Conservation (phyloP, 2,797 vertebrate genomes). For the Lepilemur ruficaudatus region DNA sequence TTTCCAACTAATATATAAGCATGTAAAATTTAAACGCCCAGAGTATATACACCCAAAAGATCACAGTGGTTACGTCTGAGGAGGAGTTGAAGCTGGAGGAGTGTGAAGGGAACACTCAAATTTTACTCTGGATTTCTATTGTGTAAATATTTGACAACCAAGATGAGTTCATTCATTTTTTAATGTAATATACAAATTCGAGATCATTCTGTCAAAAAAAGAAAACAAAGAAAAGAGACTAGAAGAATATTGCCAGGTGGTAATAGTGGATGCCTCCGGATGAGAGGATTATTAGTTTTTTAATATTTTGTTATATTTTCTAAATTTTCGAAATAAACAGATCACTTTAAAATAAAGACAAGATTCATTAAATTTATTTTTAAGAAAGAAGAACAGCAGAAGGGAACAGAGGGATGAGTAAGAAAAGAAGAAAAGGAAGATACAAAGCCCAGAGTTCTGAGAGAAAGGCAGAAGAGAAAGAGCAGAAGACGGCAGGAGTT, state of each 20-base stretch:
- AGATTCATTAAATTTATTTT: background rate
- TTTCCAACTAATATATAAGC: background rate
- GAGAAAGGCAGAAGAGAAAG: background rate
- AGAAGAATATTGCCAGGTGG: background rate
- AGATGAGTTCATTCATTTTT: background rate
- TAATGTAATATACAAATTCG: background rate
- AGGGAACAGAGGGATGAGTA: background rate
- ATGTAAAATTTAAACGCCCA: background rate
- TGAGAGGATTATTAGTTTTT: background rate
- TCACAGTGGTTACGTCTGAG: background rate
- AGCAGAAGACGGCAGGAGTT: background rate
- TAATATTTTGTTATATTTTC: background rate
- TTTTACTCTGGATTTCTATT: background rate
- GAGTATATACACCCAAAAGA: background rate
- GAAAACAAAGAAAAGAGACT: background rate
- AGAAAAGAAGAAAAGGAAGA: background rate
- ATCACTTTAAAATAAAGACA: background rate
- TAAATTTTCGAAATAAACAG: background rate
- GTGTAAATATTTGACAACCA: background rate
- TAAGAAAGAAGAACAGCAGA: background rate
- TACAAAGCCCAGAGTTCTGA: background rate
- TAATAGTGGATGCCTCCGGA: background rate
- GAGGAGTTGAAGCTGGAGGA: background rate
- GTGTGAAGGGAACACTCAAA: background rate
- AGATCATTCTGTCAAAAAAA: background rate